Conservation (phyloP, 1,140 invertebrate genomes). For the Drosophila serrata region DNA sequence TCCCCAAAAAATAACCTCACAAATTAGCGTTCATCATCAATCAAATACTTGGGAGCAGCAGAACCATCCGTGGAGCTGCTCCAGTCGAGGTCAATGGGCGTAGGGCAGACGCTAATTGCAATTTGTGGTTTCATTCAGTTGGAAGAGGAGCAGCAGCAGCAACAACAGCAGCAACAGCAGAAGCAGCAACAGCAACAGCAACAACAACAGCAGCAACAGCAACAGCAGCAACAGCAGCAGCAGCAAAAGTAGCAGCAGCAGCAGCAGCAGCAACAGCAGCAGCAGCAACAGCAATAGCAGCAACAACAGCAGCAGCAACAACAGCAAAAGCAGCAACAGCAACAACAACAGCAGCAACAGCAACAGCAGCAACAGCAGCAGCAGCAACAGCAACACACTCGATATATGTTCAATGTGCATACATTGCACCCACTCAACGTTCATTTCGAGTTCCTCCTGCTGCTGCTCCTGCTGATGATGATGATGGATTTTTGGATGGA, state of each 20-base stretch:
- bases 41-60: slow-evolving; percentile 29
- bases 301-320: slow-evolving; percentile 14
- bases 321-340: slow-evolving; percentile 4
- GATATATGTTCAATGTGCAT: slow-evolving; percentile 13
- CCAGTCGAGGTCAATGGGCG: slow-evolving; percentile 34
- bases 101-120: slow-evolving; percentile 53
- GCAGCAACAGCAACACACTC: slow-evolving; percentile 7
- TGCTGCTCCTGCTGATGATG: neutral
- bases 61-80: no score
- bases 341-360: slow-evolving; percentile 7
- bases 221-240: slow-evolving; percentile 6
- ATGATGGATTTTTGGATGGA: slow-evolving; percentile 37
- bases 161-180: no score
- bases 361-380: slow-evolving; percentile 13
- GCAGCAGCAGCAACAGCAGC: slow-evolving; percentile 8
- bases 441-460: neutral
- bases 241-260: no score
- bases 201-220: slow-evolving; percentile 3
- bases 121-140: slow-evolving; percentile 51
- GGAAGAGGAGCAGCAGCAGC: slow-evolving; percentile 5
- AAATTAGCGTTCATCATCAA: slow-evolving; percentile 60
- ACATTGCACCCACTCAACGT: slow-evolving; percentile 1
- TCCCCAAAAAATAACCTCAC: slow-evolving; percentile 6
- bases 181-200: slow-evolving; percentile 7
- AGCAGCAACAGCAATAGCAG: slow-evolving; percentile 5